Conservation (phyloP, 2,113 vertebrate genomes). For the Pterophyllum scalare region DNA sequence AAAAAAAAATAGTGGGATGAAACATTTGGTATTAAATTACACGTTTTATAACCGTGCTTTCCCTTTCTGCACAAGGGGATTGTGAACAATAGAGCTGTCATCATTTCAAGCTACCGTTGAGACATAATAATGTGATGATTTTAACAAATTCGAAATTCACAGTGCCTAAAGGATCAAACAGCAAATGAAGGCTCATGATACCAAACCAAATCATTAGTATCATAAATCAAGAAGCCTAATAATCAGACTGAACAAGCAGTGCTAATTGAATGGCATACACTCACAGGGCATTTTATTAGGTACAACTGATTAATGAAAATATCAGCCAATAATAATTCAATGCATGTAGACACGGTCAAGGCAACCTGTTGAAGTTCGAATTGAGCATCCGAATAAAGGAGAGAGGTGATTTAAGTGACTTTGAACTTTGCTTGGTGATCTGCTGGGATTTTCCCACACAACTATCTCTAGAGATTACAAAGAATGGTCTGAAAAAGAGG, state of each 20-base stretch:
- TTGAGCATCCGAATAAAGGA: not conserved
- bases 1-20: conserved; percentile 14
- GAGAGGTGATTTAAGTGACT: not conserved
- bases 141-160: not conserved
- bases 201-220: not conserved
- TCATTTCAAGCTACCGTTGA: not conserved
- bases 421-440: not conserved
- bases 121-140: not conserved
- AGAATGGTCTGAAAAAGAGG: not conserved
- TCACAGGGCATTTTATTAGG: too few species aligned
- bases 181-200: accelerated
- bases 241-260: not conserved
- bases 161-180: not conserved
- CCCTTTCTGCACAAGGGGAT: not conserved
- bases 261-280: not conserved
- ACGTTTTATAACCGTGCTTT: not conserved
- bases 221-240: not conserved
- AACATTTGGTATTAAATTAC: not conserved
- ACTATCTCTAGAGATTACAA: not conserved
- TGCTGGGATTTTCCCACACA: too few species aligned
- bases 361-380: not conserved
- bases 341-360: not conserved
- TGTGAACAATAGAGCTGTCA: not conserved
- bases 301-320: not conserved
- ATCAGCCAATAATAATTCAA: not conserved